Evolutionary conservation across 2,797 vertebrate genomes (phyloP).

Genomic region (Bovichtus variegatus): DNA sequence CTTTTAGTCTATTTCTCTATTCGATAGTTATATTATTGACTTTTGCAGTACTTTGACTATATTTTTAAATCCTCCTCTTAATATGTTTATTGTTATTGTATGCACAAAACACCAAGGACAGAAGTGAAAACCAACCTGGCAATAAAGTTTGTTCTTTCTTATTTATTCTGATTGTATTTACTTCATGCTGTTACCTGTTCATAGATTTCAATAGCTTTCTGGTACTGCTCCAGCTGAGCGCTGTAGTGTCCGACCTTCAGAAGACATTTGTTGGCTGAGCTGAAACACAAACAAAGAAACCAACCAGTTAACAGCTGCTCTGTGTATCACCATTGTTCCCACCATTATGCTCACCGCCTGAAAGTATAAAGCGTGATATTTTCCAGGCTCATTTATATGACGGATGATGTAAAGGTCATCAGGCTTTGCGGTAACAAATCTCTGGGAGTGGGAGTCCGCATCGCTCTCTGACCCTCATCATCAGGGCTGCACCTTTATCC

Average conservation of each 20-base stretch:
- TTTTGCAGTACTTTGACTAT: too few species aligned
- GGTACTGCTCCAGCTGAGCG: slow-evolving; percentile 94
- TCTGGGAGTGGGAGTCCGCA: neutral
- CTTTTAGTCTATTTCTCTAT: too few species aligned
- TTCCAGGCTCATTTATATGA: neutral
- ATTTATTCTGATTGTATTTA: too few species aligned
- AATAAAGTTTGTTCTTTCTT: too few species aligned
- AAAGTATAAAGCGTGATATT: neutral
- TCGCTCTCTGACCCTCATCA: neutral
- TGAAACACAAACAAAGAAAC: slow-evolving; percentile 44
- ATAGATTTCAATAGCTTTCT: slow-evolving; percentile 94
- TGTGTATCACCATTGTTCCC: neutral
- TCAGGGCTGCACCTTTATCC: neutral
- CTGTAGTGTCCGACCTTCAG: slow-evolving; percentile 95
- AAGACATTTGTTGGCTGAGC: slow-evolving; percentile 94
- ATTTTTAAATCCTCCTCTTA: too few species aligned
- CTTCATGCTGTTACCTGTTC: slow-evolving; percentile 93
- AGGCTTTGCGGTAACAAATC: neutral
- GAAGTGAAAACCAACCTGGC: too few species aligned
- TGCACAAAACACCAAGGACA: too few species aligned
- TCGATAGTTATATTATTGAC: too few species aligned
- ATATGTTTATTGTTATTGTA: too few species aligned
- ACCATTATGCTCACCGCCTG: neutral
- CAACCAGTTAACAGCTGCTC: neutral
- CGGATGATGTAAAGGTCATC: neutral